Percentiles rank a stretch among this genome's conserved stretches.
Conservation (phyloP, 1,140 invertebrate genomes). For the Drosophila rhopaloa region DNA sequence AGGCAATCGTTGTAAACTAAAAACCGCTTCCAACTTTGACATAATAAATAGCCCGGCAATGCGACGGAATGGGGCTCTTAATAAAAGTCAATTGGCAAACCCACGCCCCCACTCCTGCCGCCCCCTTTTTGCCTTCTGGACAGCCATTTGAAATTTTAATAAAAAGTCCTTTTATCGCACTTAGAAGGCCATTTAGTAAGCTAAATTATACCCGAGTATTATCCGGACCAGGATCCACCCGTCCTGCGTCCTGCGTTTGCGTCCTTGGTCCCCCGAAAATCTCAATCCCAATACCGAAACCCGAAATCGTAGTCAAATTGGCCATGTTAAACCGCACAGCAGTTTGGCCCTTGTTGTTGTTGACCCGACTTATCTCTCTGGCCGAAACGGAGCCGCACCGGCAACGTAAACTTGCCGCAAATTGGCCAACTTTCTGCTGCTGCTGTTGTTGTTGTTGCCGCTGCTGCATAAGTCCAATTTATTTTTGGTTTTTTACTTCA, state of each 20-base stretch:
- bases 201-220: conserved; percentile 76
- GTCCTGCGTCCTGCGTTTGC: background rate
- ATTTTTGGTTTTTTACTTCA: conserved; percentile 68
- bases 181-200: conserved; percentile 78
- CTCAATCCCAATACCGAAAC: conserved; percentile 48
- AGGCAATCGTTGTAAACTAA: conserved; percentile 55
- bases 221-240: conserved; percentile 25
- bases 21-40: conserved; percentile 67
- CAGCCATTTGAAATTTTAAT: conserved; percentile 71
- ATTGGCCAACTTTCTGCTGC: conserved; percentile 67
- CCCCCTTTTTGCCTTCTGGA: background rate
- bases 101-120: conserved; percentile 2
- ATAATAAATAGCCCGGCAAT: conserved; percentile 69
- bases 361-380: conserved; percentile 74
- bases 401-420: conserved; percentile 80
- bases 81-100: conserved; percentile 73
- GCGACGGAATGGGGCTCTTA: conserved; percentile 58
- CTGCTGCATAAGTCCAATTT: conserved; percentile 79
- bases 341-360: conserved; percentile 70
- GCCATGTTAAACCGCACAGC: conserved; percentile 78
- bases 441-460: conserved; percentile 7
- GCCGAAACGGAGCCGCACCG: conserved; percentile 52
- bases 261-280: conserved; percentile 17
- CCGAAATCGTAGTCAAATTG: conserved; percentile 79
- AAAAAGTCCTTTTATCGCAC: conserved; percentile 81